These are phyloP conservation scores for Gymnarchus niloticus DNA, from an alignment of 2,113 vertebrate genomes.

Conservation along the genomic window DNA sequence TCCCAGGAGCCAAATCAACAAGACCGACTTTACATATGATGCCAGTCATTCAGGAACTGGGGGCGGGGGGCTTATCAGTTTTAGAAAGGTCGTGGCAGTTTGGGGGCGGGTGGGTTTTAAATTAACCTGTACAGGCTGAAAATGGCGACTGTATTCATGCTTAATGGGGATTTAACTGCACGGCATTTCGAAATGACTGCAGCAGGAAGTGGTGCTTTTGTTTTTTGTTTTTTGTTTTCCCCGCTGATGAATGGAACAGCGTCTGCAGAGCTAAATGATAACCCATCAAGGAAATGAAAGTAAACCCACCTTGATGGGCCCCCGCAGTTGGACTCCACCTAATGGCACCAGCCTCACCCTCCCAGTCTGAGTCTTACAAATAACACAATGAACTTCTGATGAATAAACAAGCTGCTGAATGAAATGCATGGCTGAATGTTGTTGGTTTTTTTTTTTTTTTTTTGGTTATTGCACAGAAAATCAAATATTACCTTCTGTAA, in stretches of 20 bases:
- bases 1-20: not conserved
- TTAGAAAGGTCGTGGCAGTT: not conserved
- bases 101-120: not conserved
- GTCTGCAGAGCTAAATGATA: not conserved
- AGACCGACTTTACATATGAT: not conserved
- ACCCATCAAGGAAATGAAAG: not conserved
- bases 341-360: not conserved
- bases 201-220: not conserved
- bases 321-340: not conserved
- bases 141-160: not conserved
- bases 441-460: conserved; percentile 11
- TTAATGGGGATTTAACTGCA: not conserved
- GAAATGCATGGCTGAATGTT: not conserved
- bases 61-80: not conserved
- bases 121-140: not conserved
- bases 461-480: not conserved
- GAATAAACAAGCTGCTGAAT: conserved; percentile 1
- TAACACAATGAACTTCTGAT: conserved; percentile 10
- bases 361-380: not conserved
- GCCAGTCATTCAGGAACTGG: not conserved
- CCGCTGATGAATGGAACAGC: not conserved
- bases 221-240: not conserved
- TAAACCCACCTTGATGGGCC: not conserved
- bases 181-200: not conserved
- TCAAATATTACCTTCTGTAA: conserved; percentile 6